phyloP scores from a whole-genome alignment of 2,888 invertebrate genomes.

The Notodonta dromedarius region DNA sequence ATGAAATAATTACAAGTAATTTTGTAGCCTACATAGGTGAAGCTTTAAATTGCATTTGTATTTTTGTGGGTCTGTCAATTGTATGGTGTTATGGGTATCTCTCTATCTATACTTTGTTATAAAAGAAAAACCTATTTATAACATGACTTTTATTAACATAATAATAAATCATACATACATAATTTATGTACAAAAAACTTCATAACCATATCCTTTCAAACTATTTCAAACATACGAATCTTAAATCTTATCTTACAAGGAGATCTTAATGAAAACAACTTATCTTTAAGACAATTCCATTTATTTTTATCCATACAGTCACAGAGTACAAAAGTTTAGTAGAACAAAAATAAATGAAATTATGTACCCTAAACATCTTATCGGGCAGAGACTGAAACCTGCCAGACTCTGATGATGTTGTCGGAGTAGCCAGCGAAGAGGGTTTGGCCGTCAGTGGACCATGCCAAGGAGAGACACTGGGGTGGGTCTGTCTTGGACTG shows the following conservation, averaged over 20 bases:
- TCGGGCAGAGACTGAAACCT: slow-evolving; percentile 95
- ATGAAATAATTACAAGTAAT: too few species aligned
- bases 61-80: neutral
- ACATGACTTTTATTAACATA: slow-evolving; percentile 65
- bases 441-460: slow-evolving; percentile 99
- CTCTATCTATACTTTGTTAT: slow-evolving; percentile 13
- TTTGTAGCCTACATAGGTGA: too few species aligned
- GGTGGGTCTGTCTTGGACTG: slow-evolving; percentile 95
- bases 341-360: slow-evolving; percentile 82
- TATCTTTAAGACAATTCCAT: slow-evolving; percentile 69
- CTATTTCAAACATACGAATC: slow-evolving; percentile 20
- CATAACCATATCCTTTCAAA: slow-evolving; percentile 28
- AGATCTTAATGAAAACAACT: slow-evolving; percentile 74
- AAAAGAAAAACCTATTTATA: slow-evolving; percentile 42
- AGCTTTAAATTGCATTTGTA: too few species aligned
- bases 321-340: slow-evolving; percentile 31
- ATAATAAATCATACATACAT: slow-evolving; percentile 39
- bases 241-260: slow-evolving; percentile 50
- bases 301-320: slow-evolving; percentile 73
- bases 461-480: slow-evolving; percentile 98
- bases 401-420: slow-evolving; percentile 99
- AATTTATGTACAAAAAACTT: slow-evolving; percentile 45
- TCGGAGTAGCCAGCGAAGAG: slow-evolving; percentile 99
- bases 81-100: neutral
- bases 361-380: slow-evolving; percentile 68